Evolutionary conservation across 2,888 invertebrate species (phyloP).

Genomic region (Hemicrepidius hirtus): DNA sequence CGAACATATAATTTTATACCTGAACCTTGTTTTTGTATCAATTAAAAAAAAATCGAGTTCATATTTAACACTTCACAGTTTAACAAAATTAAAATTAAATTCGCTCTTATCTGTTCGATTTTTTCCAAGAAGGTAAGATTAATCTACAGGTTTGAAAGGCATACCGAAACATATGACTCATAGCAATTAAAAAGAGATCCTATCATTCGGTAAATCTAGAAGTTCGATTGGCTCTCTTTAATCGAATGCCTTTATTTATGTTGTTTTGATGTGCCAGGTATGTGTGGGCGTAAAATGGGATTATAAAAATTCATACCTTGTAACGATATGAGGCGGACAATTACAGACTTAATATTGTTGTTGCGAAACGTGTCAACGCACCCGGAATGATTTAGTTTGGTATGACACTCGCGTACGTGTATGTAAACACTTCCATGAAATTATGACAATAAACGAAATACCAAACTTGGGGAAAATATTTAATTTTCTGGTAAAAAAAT

Average conservation of each 20-base stretch:
- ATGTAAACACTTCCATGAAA: constrained; percentile 61
- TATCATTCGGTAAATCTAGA: constrained; percentile 11
- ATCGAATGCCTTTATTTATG: constrained; percentile 35
- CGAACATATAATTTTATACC: no score
- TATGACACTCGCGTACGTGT: constrained; percentile 60
- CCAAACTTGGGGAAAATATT: neutral
- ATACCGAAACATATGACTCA: constrained; percentile 19
- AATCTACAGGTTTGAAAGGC: constrained; percentile 5
- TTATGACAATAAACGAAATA: constrained; percentile 51
- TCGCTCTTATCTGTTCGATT: neutral
- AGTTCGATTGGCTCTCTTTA: constrained; percentile 24
- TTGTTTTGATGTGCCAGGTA: constrained; percentile 33
- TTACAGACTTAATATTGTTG: constrained; percentile 49
- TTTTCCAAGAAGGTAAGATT: neutral
- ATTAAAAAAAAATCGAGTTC: no score
- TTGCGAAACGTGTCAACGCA: constrained; percentile 61
- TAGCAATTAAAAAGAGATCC: constrained; percentile 21
- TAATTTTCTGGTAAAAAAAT: constrained; percentile 8
- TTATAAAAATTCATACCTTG: constrained; percentile 52
- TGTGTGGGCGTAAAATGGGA: constrained; percentile 47
- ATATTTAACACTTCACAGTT: neutral
- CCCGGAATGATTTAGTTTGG: constrained; percentile 61
- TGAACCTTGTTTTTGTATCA: no score
- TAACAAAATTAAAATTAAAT: neutral
- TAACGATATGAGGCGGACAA: constrained; percentile 50